These are phyloP conservation scores for Andricus curvator DNA, from an alignment of 2,888 invertebrate species.

Conservation along the genomic window DNA sequence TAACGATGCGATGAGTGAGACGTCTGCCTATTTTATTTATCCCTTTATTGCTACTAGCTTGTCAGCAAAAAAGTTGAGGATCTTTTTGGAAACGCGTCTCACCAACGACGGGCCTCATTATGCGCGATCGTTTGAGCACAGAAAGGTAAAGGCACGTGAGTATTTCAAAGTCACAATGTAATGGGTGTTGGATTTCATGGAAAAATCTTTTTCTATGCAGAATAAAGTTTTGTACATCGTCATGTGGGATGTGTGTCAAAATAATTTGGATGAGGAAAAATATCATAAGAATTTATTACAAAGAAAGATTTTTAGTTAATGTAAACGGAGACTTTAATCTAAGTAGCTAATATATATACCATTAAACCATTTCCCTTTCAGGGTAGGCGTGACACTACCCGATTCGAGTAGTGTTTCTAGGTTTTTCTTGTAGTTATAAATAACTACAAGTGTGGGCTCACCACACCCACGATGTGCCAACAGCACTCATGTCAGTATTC, in stretches of 20 bases:
- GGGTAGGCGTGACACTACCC: too few relatives aligned
- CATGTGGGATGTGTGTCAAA: neutral
- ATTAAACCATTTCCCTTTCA: too few relatives aligned
- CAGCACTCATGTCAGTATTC: too few relatives aligned
- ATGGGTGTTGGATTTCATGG: slow-evolving; percentile 17
- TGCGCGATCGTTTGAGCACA: slow-evolving; percentile 7
- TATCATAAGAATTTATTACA: neutral
- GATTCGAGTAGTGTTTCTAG: too few relatives aligned
- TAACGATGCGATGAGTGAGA: slow-evolving; percentile 37
- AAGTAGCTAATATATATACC: too few relatives aligned
- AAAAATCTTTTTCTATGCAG: neutral
- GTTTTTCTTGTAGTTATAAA: too few relatives aligned
- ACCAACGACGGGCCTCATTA: slow-evolving; percentile 4
- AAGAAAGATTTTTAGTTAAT: neutral
- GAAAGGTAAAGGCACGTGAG: neutral
- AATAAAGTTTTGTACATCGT: neutral
- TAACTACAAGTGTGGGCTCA: too few relatives aligned
- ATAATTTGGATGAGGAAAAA: neutral
- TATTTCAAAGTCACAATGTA: neutral
- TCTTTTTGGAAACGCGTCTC: neutral
- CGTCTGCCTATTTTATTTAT: slow-evolving; percentile 25
- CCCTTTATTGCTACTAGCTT: neutral
- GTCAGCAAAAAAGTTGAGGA: neutral
- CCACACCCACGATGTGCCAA: too few relatives aligned
- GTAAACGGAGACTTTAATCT: neutral